These are phyloP conservation scores for Drosophila melanosoma DNA, from an alignment of 2,888 invertebrate species.

Conservation along the genomic window DNA sequence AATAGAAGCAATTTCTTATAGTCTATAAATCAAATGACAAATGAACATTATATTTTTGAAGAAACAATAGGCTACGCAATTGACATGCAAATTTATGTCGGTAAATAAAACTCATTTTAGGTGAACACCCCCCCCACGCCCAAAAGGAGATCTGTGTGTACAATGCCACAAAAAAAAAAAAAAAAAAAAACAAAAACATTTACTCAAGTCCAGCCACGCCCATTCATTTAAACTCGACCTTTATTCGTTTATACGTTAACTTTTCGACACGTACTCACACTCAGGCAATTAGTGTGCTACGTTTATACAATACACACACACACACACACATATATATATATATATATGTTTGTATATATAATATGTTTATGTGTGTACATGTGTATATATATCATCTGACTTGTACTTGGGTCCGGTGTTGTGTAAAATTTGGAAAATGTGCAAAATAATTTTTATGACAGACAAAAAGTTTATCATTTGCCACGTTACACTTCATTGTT, in stretches of 20 bases:
- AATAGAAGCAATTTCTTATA: not conserved
- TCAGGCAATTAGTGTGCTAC: conserved; percentile 42
- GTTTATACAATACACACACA: conserved; percentile 15
- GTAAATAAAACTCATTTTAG: not conserved
- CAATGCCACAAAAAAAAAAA: conserved; percentile 2
- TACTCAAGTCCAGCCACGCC: conserved; percentile 39
- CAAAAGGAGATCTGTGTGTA: not conserved
- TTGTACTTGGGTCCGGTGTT: conserved; percentile 22
- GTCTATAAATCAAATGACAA: not conserved
- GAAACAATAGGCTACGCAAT: not conserved
- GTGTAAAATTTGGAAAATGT: conserved; percentile 53
- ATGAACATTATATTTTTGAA: not conserved
- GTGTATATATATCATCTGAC: not conserved
- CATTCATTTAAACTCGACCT: conserved; percentile 32
- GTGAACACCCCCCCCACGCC: not conserved
- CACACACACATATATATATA: not conserved
- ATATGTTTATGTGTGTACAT: not conserved
- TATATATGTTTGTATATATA: not conserved
- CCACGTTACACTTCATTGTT: conserved; percentile 75
- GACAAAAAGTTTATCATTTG: conserved; percentile 80
- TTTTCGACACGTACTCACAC: conserved; percentile 23
- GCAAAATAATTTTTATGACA: conserved; percentile 69
- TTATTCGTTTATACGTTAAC: conserved; percentile 9
- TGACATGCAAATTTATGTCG: not conserved
- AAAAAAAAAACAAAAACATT: conserved; percentile 24